Base-by-base conservation (phyloP, 1,140 invertebrate species). In the Bombus vancouverensis region DNA sequence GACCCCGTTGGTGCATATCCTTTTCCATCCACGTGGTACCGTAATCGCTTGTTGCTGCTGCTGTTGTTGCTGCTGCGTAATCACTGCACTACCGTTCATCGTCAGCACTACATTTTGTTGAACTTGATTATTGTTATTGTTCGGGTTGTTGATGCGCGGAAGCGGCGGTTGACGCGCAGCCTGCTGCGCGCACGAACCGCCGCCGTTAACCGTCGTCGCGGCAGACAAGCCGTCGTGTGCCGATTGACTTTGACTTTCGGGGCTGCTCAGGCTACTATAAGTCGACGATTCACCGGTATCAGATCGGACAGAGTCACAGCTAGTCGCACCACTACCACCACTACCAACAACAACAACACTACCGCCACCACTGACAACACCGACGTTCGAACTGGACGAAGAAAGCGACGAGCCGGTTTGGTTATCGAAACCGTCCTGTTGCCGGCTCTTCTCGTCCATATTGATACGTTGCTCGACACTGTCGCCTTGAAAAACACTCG, bases 11-110 rank as follows among this genome's bases (percentile, higher is more conserved):
- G 95, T 95, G 88, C 95, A 94, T 88, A 96, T 95, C 90, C 96
- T 95, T 92, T 95, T 96, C 96, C 96, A 96, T 78, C 96, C 96
- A 85, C 94, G 95, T 80, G 96, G 96, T 80, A 96, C 95, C 12
- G 93, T 92, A 72, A 95, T 92, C 79, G 87, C 83, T 62, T 81
- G 53, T 42, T 92, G 91, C 57, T 59, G 57, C 57, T 59, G 57
- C 8, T 59, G 57, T 10, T 47, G 91, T 65, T 91, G 90, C 42
- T 91, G 90, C 71, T 93, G 93, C 73, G 87, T 72, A 80, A 88
- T 53, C 77, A 91, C 87, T 62, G 88, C 88, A 91, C 83, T 86
- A 68, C 88, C 85, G 88, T 91, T 91, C 91, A 93, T 93, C 59
- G 91, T 87, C 53, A 93, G 77, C 91, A 92, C 91, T 53, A 92